Percentiles rank a stretch among this genome's conserved stretches.
phyloP scores from a whole-genome alignment of 2,888 invertebrate genomes.

The Sesia bembeciformis region DNA sequence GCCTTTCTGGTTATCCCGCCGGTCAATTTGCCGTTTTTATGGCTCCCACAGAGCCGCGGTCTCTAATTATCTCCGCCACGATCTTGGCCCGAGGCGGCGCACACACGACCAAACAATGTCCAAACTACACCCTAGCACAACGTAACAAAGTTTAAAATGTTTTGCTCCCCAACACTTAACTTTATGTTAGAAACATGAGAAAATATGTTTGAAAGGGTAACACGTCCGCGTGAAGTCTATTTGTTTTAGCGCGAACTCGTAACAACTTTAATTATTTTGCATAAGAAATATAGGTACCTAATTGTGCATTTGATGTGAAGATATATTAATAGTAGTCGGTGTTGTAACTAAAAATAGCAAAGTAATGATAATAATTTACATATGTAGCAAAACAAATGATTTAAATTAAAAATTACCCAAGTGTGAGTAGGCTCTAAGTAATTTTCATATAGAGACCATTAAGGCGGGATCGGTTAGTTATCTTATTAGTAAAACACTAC shows the following conservation, averaged over 20 bases:
- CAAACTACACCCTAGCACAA: slow-evolving; percentile 18
- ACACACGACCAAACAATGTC: slow-evolving; percentile 9
- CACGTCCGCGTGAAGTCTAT: slow-evolving; percentile 62
- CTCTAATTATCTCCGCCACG: slow-evolving; percentile 72
- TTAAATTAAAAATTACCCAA: background rate
- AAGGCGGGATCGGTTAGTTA: slow-evolving; percentile 22
- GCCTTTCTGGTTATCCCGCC: slow-evolving; percentile 75
- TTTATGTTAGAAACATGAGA: slow-evolving; percentile 55
- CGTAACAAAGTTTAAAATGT: slow-evolving; percentile 21
- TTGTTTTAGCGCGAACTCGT: slow-evolving; percentile 60
- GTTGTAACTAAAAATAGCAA: background rate
- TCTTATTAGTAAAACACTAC: slow-evolving; percentile 49
- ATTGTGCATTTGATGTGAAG: background rate
- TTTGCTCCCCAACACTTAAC: slow-evolving; percentile 12
- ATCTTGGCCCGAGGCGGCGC: slow-evolving; percentile 59
- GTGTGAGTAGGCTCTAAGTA: background rate
- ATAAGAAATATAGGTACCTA: background rate
- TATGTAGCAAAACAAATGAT: slow-evolving; percentile 5
- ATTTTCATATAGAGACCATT: slow-evolving; percentile 11
- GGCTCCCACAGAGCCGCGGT: slow-evolving; percentile 70
- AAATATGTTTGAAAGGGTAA: slow-evolving; percentile 58
- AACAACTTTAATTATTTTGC: slow-evolving; percentile 44
- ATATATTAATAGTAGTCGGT: background rate
- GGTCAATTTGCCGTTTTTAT: slow-evolving; percentile 75
- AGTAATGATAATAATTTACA: background rate